Percentiles rank a stretch among this genome's conserved stretches.
Conservation (phyloP, 2,113 vertebrate genomes). For the Neomonachus schauinslandi region DNA sequence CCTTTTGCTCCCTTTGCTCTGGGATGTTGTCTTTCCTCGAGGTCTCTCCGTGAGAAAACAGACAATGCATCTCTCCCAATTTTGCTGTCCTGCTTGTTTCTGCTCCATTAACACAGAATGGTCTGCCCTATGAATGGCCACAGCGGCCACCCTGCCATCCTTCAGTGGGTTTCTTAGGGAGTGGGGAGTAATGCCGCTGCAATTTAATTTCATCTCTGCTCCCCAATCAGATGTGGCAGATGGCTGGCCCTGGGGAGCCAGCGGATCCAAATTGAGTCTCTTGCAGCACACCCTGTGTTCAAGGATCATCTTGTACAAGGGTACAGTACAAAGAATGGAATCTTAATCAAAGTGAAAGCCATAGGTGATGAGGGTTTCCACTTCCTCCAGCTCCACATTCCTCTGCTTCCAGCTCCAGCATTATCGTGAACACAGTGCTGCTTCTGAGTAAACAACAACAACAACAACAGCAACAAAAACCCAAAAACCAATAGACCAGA, state of each 20-base stretch:
- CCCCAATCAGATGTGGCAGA: background rate
- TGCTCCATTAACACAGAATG: background rate
- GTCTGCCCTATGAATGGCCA: background rate
- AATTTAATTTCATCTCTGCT: background rate
- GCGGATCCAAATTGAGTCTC: background rate
- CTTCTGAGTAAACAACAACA: background rate
- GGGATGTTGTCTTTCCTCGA: background rate
- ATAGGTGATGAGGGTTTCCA: background rate
- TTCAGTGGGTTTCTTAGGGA: background rate
- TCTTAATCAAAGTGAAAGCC: conserved; percentile 15
- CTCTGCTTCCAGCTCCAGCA: background rate
- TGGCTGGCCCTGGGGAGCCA: background rate
- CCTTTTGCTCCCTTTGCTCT: background rate
- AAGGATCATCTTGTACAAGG: background rate
- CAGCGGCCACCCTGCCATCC: background rate
- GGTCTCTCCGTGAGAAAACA: background rate
- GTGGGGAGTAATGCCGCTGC: background rate
- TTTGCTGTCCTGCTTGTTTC: background rate
- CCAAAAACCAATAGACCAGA: background rate
- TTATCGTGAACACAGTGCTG: background rate
- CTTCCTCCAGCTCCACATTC: background rate
- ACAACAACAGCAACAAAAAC: background rate
- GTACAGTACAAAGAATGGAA: background rate
- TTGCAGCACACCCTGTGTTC: background rate
- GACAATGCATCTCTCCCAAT: background rate